Base-by-base conservation (phyloP, 2,888 invertebrate genomes). In the Sminthurinus aureus region DNA sequence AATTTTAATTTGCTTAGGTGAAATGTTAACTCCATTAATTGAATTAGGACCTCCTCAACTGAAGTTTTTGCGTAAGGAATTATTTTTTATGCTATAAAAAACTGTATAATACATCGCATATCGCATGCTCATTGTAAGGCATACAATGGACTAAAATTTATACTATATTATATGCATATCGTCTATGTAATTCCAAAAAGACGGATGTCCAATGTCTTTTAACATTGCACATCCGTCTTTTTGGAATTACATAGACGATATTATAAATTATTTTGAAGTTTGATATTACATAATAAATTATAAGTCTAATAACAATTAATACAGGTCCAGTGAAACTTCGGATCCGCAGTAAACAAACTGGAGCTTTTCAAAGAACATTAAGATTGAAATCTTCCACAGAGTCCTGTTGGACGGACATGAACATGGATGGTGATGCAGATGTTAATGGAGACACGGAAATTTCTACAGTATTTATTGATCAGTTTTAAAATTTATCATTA, bases 311-410 rank as follows among this genome's bases (percentile, higher is more conserved):
- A n/a, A n/a, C n/a, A n/a, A n/a, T n/a, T n/a, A n/a, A n/a, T n/a
- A n/a, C n/a, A n/a, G n/a, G n/a, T 11, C 81, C 81, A n/a, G 74
- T 81, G 24, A 74, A 81, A 71, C 64, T 81, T 0, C 52, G 81
- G 24, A 9, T 81, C 20, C 8, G 13, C 8, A 22, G 24, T 8
- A 81, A 81, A 74, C 74, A 73, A n/a, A 26, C n/a, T 11, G 81
- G 81, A 38, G 81, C 81, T 22, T n/a, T 22, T 58, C 52, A 52
- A 26, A 69, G 81, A 52, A 81, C 73, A 51, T 52, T 81, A 11
- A 81, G 74, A 74, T 58, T 81, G 52, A 81, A 81, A 81, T 64
- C 81, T 26, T 81, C 81, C 12, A n/a, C 58, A 18, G 81, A 73
- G 64, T 52, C 74, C 52, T 71, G 13, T 52, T 81, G 81, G 81